Base-by-base conservation (phyloP, 2,113 vertebrate genomes). In the Apteryx mantelli region DNA sequence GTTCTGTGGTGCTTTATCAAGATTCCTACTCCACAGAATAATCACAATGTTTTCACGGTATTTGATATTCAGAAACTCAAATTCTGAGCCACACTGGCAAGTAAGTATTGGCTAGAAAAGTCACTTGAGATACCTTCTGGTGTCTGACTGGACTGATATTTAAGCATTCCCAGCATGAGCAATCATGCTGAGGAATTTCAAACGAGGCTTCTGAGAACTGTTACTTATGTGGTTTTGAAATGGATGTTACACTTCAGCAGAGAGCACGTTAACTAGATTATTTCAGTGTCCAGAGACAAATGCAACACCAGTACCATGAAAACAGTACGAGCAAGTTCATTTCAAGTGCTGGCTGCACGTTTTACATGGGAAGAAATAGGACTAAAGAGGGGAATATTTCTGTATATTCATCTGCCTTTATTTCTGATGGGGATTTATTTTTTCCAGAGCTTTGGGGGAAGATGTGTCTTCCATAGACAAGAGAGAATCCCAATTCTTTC, bases 151-250 rank as follows among this genome's bases (percentile, higher is more conserved):
- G 28, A 71, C 56, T 75, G 76, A 94, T 78, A 83, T 66, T 91
- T 76, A 93, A 96, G 70, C 44, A 83, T 19, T 95, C 92, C 21
- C 93, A 91, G 94, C 74, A 91, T 80, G 58, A 96, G 85, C 63
- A 95, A 80, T 94, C 87, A 87, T 42, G 53, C 75, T 65, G 56
- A 30, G 60, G 65, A 91, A 95, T 77, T 95, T 91, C 63, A 94
- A 85, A 95, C 70, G 71, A 58, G 82, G 87, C 89, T 95, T 96
- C 89, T 16, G 30, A 70, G 89, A 96, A 94, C 42, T 38, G 58
- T 64, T 85, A 25, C n/a, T 22, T 78, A 96, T 74, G 71, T 64
- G 75, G 93, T 93, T 95, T 94, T 95, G 66, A 82, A 96, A 91
- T 93, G 80, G 79, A 94, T 91, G 85, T 78, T 89, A 56, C 79